These are phyloP conservation scores for Drosophila quasianomalipes DNA, from an alignment of 2,888 invertebrate genomes.

Conservation along the genomic window DNA sequence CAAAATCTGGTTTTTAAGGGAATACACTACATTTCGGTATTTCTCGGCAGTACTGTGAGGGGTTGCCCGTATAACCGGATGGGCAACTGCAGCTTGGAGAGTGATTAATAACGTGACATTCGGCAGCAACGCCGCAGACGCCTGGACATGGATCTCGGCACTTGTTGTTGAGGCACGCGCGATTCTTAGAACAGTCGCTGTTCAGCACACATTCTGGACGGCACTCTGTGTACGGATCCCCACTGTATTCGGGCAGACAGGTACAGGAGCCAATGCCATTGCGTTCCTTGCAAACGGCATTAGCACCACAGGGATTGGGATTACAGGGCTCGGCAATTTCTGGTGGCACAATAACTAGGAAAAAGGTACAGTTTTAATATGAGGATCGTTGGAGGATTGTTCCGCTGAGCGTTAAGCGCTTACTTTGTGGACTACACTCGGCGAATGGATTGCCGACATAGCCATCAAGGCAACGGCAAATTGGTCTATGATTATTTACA, in stretches of 20 bases:
- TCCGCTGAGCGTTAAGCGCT: constrained; percentile 69
- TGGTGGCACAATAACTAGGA: constrained; percentile 85
- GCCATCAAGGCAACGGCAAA: constrained; percentile 92
- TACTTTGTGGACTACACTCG: constrained; percentile 89
- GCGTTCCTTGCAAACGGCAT: constrained; percentile 93
- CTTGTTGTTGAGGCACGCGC: constrained; percentile 93
- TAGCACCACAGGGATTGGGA: constrained; percentile 94
- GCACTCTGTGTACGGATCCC: constrained; percentile 94
- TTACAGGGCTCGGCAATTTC: constrained; percentile 91
- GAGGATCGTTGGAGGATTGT: neutral
- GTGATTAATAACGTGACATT: constrained; percentile 93
- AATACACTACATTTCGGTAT: constrained; percentile 86
- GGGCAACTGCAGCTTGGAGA: constrained; percentile 92
- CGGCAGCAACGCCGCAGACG: constrained; percentile 92
- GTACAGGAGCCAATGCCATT: constrained; percentile 94
- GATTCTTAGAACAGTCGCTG: constrained; percentile 91
- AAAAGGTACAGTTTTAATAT: constrained; percentile 27
- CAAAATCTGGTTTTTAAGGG: neutral
- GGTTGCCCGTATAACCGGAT: constrained; percentile 92
- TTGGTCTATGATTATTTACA: constrained; percentile 93
- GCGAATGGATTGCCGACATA: constrained; percentile 94
- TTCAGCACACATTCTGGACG: constrained; percentile 94
- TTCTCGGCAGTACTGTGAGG: constrained; percentile 87
- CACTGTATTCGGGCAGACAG: constrained; percentile 93
- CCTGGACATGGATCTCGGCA: constrained; percentile 94